A percentile compares a stretch with the other conserved stretches of the same genome.
Evolutionary conservation across 2,888 invertebrate genomes (phyloP).

Genomic region (Coleophora flavipennella): DNA sequence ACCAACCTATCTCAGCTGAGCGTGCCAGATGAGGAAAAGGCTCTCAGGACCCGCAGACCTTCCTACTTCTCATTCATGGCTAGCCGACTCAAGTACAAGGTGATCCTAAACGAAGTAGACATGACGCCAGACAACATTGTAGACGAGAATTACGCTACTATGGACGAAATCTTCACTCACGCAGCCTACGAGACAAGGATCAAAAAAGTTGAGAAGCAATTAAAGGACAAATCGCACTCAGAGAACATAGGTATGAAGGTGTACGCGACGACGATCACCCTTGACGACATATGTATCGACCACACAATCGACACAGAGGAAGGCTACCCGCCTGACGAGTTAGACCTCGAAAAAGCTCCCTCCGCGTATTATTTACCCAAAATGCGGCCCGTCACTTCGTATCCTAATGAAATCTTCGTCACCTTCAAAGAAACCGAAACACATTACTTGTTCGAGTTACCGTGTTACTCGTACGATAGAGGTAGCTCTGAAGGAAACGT

Average conservation of each 20-base stretch:
- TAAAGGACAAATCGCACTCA: conserved; percentile 15
- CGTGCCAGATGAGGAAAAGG: too few species aligned
- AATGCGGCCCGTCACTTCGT: conserved; percentile 35
- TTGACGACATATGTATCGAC: conserved; percentile 68
- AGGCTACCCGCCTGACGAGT: conserved; percentile 30
- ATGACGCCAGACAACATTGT: conserved; percentile 48
- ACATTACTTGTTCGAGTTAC: conserved; percentile 74
- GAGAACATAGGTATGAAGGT: conserved; percentile 37
- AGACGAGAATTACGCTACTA: conserved; percentile 34
- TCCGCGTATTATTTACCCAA: conserved; percentile 56
- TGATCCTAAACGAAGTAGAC: conserved; percentile 34
- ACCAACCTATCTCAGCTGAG: too few species aligned
- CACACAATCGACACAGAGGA: conserved; percentile 57
- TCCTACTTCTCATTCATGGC: conserved; percentile 38
- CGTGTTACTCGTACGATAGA: conserved; percentile 74
- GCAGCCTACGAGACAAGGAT: conserved; percentile 48
- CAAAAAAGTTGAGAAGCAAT: conserved; percentile 28
- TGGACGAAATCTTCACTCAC: conserved; percentile 44
- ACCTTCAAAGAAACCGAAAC: conserved; percentile 79
- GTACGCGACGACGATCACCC: conserved; percentile 60
- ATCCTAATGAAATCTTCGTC: conserved; percentile 74
- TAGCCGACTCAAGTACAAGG: conserved; percentile 33
- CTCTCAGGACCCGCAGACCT: background rate
- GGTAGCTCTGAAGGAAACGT: conserved; percentile 70
- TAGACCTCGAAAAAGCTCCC: conserved; percentile 43